Evolutionary conservation across 23 tunicate genomes (phyloP).

Genomic region (Styela plicata): DNA sequence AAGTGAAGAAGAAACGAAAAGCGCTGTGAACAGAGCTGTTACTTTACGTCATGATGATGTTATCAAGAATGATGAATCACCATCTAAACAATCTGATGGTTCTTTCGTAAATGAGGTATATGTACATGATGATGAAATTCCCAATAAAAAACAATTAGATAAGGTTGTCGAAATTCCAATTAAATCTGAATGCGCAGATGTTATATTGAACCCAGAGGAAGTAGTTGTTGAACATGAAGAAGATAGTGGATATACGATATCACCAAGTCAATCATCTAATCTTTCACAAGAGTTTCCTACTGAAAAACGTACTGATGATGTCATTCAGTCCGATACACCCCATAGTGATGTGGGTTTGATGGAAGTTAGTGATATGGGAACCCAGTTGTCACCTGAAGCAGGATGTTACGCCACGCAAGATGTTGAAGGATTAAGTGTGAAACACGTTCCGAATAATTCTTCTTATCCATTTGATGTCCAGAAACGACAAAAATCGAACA

Average conservation of each 20-base stretch:
- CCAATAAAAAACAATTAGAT: no score
- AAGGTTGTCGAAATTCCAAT: no score
- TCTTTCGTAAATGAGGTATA: constrained; percentile 22
- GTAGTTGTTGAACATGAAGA: neutral
- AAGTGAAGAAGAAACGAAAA: neutral
- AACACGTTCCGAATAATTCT: neutral
- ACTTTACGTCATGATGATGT: neutral
- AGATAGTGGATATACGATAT: neutral
- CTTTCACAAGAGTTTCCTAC: neutral
- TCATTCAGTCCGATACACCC: neutral
- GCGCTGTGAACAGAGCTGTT: neutral
- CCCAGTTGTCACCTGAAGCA: constrained; percentile 34
- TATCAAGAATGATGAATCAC: neutral
- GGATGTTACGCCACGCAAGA: constrained; percentile 29
- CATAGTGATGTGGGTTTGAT: constrained; percentile 1
- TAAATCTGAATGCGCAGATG: no score
- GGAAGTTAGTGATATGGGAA: constrained; percentile 50
- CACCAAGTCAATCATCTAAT: neutral
- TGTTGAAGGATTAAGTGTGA: neutral
- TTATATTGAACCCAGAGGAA: no score
- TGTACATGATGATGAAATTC: constrained; percentile 4
- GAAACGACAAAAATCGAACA: neutral
- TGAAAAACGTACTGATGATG: neutral
- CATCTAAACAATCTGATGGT: constrained; percentile 13
- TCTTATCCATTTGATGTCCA: constrained; percentile 1